Percentiles rank a stretch among this genome's conserved stretches.
phyloP scores from a whole-genome alignment of 2,113 vertebrate species.

The Microcebus tavaratra region DNA sequence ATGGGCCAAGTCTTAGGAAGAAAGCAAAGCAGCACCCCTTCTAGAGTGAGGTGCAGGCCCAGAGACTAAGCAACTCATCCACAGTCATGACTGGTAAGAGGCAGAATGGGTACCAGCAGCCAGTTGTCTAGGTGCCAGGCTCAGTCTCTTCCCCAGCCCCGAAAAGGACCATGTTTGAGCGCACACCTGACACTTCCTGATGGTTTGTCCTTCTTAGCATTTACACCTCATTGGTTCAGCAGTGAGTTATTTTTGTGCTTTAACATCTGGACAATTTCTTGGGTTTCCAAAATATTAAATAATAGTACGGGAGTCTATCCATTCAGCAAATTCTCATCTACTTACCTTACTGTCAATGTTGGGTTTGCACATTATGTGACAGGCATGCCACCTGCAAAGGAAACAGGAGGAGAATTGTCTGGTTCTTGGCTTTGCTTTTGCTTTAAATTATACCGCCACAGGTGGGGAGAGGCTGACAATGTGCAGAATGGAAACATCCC shows the following conservation, averaged over 20 bases:
- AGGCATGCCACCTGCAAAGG: not conserved
- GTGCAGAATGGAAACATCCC: not conserved
- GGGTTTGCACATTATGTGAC: not conserved
- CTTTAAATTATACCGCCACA: slow-evolving; percentile 34
- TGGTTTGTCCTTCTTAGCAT: not conserved
- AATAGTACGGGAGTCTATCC: not conserved
- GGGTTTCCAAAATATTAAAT: slow-evolving; percentile 35
- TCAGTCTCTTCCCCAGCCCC: rapidly evolving
- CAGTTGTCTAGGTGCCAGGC: not conserved
- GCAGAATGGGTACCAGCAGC: not conserved
- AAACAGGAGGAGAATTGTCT: not conserved
- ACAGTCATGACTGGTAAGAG: not conserved
- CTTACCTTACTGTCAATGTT: not conserved
- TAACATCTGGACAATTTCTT: slow-evolving; percentile 54
- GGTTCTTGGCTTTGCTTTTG: not conserved
- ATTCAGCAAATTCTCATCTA: slow-evolving; percentile 32
- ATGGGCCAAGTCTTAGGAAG: not conserved
- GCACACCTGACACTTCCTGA: not conserved
- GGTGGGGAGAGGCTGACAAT: not conserved
- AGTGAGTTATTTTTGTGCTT: slow-evolving; percentile 53
- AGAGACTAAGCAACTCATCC: not conserved
- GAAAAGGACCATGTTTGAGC: not conserved
- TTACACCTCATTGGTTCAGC: not conserved
- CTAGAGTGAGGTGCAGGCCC: not conserved
- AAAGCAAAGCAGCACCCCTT: not conserved